Evolutionary conservation across 2,888 invertebrate genomes (phyloP), one percentile per base, ranked within the genome.

Genomic region (Orthosia gracilis): DNA sequence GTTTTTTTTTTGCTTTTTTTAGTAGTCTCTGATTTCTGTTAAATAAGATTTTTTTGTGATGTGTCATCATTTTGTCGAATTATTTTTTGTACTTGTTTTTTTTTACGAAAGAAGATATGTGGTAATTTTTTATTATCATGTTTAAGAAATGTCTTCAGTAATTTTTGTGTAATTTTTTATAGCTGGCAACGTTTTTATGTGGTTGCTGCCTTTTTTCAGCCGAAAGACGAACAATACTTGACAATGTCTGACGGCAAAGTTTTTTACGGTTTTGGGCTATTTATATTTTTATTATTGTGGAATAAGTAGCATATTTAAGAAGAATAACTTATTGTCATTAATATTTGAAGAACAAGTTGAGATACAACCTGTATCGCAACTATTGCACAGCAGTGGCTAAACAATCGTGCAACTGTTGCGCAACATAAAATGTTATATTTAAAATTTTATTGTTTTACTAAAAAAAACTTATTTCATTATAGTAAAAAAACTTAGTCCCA

Each of bases 121-220:
- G 58, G 62, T 63, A 26, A 72, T 75, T 73, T 71, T 78, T 75
- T 69, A n/a, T 63, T 75, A 52, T 86, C 73, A 59, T 85, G 76
- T 87, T 72, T 85, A 77, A 73, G 63, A 80, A 73, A 54, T 82
- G 75, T 85, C 52, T 54, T 64, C 23, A 67, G 58, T 76, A 61
- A 70, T 65, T 76, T 47, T 80, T 79, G 68, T 68, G 71, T 4
- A 78, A 57, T 80, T 71, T 77, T 81, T 79, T 87, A 86, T 89
- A 83, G 91, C 78, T 78, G 31, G 80, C 78, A 84, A 86, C 78
- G 69, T 80, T 21, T 82, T 26, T 63, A 47, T 78, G 61, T 75
- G 81, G 85, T 88, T 86, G 81, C 80, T 82, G 75, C 79, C 11
- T 61, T 74, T 55, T 80, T 76, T 72, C 57, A 54, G 69, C 79